These are phyloP conservation scores for Caenorhabditis auriculariae DNA, from an alignment of 2,888 invertebrate genomes.

Conservation along the genomic window DNA sequence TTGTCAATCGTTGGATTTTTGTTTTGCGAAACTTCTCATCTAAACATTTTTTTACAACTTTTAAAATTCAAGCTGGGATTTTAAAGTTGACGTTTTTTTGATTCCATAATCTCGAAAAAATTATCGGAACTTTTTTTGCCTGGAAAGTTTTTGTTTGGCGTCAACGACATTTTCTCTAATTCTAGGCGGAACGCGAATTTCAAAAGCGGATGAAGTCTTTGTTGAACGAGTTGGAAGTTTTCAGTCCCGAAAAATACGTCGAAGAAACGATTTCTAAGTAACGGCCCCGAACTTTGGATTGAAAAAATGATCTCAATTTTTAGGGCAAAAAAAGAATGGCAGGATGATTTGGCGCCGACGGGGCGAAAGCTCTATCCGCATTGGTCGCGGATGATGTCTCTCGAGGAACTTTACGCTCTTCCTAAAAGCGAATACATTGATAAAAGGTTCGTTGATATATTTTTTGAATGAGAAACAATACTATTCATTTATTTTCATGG, in stretches of 20 bases:
- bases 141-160: neutral
- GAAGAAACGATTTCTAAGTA: conserved; percentile 50
- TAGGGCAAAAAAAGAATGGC: conserved; percentile 56
- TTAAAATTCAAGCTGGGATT: no score
- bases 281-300: neutral
- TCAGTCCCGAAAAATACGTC: conserved; percentile 57
- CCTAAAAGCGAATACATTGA: conserved; percentile 56
- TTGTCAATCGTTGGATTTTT: no score
- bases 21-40: no score
- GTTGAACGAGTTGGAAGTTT: conserved; percentile 49
- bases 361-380: conserved; percentile 59
- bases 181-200: conserved; percentile 54
- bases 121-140: neutral
- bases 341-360: conserved; percentile 50
- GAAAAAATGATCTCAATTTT: neutral
- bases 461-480: no score
- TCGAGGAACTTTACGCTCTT: conserved; percentile 51
- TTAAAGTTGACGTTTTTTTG: no score
- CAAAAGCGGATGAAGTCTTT: conserved; percentile 52
- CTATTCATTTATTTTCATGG: no score
- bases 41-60: no score
- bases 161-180: neutral
- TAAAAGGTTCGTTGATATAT: conserved; percentile 39
- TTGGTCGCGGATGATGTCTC: conserved; percentile 57
- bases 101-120: no score